A percentile compares a stretch with the other conserved stretches of the same genome.
Conservation (phyloP, 35 echinoderm and acorn worm genomes). For the Chiridota heheva region DNA sequence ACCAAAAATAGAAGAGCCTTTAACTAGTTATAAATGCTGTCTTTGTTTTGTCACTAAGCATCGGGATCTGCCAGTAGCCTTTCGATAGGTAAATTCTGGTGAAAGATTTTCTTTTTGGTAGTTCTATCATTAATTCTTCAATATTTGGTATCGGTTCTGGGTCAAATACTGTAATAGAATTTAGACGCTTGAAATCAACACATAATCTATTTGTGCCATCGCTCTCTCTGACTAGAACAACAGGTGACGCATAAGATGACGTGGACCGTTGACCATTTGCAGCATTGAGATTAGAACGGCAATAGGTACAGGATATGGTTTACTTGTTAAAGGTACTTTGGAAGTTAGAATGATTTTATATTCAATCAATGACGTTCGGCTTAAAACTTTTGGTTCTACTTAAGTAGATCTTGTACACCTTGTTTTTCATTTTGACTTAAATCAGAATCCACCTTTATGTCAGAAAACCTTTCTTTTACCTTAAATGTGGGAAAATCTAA, state of each 20-base stretch:
- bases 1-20: background rate
- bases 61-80: conserved; percentile 61
- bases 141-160: conserved; percentile 48
- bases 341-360: conserved; percentile 19
- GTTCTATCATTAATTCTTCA: conserved; percentile 38
- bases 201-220: conserved; percentile 50
- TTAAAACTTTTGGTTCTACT: conserved; percentile 13
- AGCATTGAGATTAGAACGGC: background rate
- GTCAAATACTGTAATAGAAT: conserved; percentile 35
- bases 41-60: conserved; percentile 9
- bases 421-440: background rate
- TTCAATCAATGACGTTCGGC: conserved; percentile 27
- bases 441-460: background rate
- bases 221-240: conserved; percentile 19
- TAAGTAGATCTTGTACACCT: background rate
- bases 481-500: conserved; percentile 17
- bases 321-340: conserved; percentile 5
- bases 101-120: conserved; percentile 30
- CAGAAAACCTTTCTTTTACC: background rate
- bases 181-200: conserved; percentile 32
- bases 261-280: background rate
- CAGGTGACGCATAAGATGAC: conserved; percentile 31
- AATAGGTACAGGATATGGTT: conserved; percentile 19
- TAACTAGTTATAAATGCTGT: background rate
- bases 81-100: conserved; percentile 59